Evolutionary conservation across 2,888 invertebrate species (phyloP).

Genomic region (Pyrochroa serraticornis): DNA sequence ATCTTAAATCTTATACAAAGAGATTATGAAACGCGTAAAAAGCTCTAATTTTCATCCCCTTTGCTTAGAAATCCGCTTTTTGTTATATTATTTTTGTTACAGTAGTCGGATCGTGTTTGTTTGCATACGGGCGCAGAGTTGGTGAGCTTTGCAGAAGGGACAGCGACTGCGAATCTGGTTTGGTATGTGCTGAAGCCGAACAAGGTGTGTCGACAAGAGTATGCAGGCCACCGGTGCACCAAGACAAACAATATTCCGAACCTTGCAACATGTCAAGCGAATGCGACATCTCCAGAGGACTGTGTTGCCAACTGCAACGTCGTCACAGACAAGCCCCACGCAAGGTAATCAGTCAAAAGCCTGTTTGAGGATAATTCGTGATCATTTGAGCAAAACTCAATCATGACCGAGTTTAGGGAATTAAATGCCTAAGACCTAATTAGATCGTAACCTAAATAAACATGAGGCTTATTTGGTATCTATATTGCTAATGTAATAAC

Average conservation of each 20-base stretch:
- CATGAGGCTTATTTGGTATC: no score
- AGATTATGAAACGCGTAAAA: no score
- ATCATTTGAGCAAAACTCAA: not conserved
- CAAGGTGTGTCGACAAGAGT: constrained; percentile 69
- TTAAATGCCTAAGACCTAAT: no score
- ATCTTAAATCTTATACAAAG: no score
- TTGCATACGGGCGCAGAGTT: constrained; percentile 74
- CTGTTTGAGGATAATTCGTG: constrained; percentile 45
- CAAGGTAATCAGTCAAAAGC: constrained; percentile 62
- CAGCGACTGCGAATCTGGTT: constrained; percentile 83
- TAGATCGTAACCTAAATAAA: no score
- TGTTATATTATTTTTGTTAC: constrained; percentile 40
- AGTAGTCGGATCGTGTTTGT: constrained; percentile 71
- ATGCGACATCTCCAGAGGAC: constrained; percentile 82
- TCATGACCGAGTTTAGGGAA: no score
- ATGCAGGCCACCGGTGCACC: constrained; percentile 77
- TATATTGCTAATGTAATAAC: no score
- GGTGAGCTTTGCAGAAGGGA: constrained; percentile 84
- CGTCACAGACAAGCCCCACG: constrained; percentile 84
- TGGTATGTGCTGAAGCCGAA: constrained; percentile 76
- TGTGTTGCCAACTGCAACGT: constrained; percentile 87
- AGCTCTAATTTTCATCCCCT: not conserved
- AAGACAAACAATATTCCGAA: constrained; percentile 84
- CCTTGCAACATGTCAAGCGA: constrained; percentile 82
- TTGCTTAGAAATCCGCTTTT: not conserved